Base-by-base conservation (phyloP, 2,888 invertebrate species). In the Trissoscelio sp. region DNA sequence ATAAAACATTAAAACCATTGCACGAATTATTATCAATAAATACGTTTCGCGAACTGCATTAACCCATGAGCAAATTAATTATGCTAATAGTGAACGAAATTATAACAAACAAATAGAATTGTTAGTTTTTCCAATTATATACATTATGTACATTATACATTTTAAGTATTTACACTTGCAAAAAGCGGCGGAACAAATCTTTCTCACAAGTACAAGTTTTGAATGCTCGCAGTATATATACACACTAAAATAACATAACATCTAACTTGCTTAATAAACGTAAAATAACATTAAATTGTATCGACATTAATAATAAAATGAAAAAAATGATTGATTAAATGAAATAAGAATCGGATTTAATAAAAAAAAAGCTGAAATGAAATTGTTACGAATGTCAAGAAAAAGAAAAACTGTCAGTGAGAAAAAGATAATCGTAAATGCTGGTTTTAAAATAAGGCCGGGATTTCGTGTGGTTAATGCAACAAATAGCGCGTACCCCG, bases 391-490 rank as follows among this genome's bases (percentile, higher is more conserved):
- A 7, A 16, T 44, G 9, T 3, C 14, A 16, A 9, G 16, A 37
- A 9, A 58, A 37, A 58, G n/a, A 37, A 37, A 37, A 37, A 37
- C 9, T 37, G 1, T 9, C 6, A n/a, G n/a, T 24, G 24, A 24
- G 24, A 5, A 37, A 39, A 60, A 42, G 18, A 42, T 58, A 22
- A 60, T 28, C 60, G 28, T 60, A 60, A 60, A 60, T 20, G 37
- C 14, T 14, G 44, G 37, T 42, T 24, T 46, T 0, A 42, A 67
- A 44, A 73, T 18, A 53, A 42, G 31, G 14, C 12, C 69, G 2
- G 62, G 18, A 62, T 53, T 60, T 64, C 20, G 55, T 22, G 37
- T 51, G 42, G 55, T 55, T 73, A 51, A 73, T 73, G 16, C 37
- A 53, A 46, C 53, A 55, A 34, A 73, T 28, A 53, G 20, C 31